phyloP scores from a whole-genome alignment of 92 coral and sea anemone species.

The Pocillopora meandrina region DNA sequence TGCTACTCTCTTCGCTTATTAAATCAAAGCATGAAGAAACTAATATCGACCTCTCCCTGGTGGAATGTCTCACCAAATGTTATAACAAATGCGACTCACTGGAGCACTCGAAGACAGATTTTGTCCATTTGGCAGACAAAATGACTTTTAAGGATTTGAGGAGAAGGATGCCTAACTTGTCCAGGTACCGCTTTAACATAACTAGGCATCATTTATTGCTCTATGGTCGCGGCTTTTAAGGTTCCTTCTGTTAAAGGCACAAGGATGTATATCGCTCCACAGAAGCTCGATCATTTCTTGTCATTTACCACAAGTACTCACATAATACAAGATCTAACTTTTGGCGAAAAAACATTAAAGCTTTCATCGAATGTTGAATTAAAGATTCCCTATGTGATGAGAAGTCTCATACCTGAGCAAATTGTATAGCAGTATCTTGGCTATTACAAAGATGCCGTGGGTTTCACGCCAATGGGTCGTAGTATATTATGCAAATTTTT shows the following conservation, averaged over 20 bases:
- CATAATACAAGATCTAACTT: conserved; percentile 52
- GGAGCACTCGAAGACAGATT: conserved; percentile 61
- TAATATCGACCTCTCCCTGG: conserved; percentile 47
- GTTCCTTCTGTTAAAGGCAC: conserved; percentile 25
- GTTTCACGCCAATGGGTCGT: conserved; percentile 64
- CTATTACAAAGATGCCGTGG: conserved; percentile 37
- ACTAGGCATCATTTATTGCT: conserved; percentile 60
- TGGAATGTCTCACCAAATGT: conserved; percentile 57
- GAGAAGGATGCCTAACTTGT: conserved; percentile 50
- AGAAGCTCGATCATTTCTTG: conserved; percentile 58
- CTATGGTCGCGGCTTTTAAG: conserved; percentile 57
- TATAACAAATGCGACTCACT: conserved; percentile 54
- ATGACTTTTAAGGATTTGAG: conserved; percentile 47
- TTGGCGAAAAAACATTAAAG: conserved; percentile 49
- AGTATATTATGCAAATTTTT: conserved; percentile 48
- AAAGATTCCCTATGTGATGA: conserved; percentile 57
- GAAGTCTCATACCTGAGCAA: conserved; percentile 57
- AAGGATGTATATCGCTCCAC: conserved; percentile 51
- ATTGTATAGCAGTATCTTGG: conserved; percentile 47
- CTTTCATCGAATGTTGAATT: conserved; percentile 47
- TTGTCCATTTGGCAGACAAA: conserved; percentile 64
- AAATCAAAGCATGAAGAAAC: conserved; percentile 3
- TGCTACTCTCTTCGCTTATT: neutral
- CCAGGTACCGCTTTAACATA: conserved; percentile 58
- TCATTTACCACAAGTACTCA: conserved; percentile 56